These are phyloP conservation scores for Helleia helle DNA, from an alignment of 2,888 invertebrate genomes.

Conservation along the genomic window DNA sequence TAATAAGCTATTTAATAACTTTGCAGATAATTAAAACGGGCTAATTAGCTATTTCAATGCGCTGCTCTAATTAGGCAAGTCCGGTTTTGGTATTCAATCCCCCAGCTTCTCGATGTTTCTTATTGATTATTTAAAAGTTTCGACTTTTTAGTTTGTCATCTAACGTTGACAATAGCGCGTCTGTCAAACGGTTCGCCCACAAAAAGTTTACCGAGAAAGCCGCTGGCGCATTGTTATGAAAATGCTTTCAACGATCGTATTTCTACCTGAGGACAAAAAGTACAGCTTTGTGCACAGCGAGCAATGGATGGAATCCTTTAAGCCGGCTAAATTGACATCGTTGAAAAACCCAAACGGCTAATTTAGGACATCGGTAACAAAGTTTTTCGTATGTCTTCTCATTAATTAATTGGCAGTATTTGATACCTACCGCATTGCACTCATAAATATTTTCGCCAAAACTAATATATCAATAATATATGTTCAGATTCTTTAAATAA, in stretches of 20 bases:
- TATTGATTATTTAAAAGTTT: slow-evolving; percentile 54
- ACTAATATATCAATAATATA: neutral
- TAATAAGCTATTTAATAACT: too few relatives aligned
- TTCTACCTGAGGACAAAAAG: slow-evolving; percentile 69
- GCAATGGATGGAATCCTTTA: slow-evolving; percentile 46
- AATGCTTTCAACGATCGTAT: slow-evolving; percentile 62
- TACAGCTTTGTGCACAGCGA: slow-evolving; percentile 58
- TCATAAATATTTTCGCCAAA: slow-evolving; percentile 4
- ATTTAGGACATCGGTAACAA: slow-evolving; percentile 53
- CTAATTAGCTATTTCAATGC: neutral
- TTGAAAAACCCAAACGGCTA: slow-evolving; percentile 58
- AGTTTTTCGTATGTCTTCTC: slow-evolving; percentile 44
- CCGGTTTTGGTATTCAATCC: slow-evolving; percentile 42
- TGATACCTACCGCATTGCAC: slow-evolving; percentile 27
- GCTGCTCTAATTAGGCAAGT: slow-evolving; percentile 44
- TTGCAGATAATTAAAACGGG: neutral
- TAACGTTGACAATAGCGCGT: slow-evolving; percentile 68
- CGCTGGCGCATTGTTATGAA: slow-evolving; percentile 71
- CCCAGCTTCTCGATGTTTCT: slow-evolving; percentile 43
- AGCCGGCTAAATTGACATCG: slow-evolving; percentile 58
- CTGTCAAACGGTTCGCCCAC: slow-evolving; percentile 57
- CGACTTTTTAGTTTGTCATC: slow-evolving; percentile 60
- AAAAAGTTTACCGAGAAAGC: slow-evolving; percentile 62
- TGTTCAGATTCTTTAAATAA: too few relatives aligned
- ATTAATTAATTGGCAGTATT: slow-evolving; percentile 28